phyloP scores from a whole-genome alignment of 2,797 vertebrate genomes.

The Thaleichthys pacificus region DNA sequence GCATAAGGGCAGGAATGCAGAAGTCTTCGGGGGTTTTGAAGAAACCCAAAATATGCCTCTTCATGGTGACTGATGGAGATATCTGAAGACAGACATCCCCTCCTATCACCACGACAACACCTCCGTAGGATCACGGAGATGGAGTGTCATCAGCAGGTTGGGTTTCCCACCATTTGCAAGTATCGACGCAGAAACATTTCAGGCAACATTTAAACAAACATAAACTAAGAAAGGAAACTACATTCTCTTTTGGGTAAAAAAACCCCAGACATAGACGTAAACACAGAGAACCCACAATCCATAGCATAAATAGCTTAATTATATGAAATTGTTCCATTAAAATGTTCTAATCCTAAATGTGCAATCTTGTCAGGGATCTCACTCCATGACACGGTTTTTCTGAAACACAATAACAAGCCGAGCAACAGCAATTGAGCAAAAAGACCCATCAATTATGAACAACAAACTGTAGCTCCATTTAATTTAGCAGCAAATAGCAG shows the following conservation, averaged over 20 bases:
- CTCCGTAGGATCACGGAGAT: background rate
- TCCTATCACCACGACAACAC: background rate
- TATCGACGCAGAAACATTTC: background rate
- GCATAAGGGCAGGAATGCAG: slow-evolving; percentile 12
- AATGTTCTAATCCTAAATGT: background rate
- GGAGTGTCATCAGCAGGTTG: background rate
- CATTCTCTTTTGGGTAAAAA: background rate
- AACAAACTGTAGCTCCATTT: background rate
- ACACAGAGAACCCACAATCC: background rate
- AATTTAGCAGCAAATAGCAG: background rate
- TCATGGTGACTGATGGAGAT: background rate
- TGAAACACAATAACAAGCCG: background rate
- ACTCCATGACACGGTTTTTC: too few relatives aligned
- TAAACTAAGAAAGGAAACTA: background rate
- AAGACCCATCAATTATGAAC: background rate
- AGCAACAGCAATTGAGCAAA: background rate
- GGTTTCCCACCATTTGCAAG: background rate
- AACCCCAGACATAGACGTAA: background rate
- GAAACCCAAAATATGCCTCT: background rate
- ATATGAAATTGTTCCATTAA: background rate
- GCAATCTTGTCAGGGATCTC: background rate
- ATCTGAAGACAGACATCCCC: too few relatives aligned
- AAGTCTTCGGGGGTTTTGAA: background rate
- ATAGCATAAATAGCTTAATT: background rate
- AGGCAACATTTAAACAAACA: background rate